Conservation (phyloP, 2,888 invertebrate species). For the Andrena dorsata region DNA sequence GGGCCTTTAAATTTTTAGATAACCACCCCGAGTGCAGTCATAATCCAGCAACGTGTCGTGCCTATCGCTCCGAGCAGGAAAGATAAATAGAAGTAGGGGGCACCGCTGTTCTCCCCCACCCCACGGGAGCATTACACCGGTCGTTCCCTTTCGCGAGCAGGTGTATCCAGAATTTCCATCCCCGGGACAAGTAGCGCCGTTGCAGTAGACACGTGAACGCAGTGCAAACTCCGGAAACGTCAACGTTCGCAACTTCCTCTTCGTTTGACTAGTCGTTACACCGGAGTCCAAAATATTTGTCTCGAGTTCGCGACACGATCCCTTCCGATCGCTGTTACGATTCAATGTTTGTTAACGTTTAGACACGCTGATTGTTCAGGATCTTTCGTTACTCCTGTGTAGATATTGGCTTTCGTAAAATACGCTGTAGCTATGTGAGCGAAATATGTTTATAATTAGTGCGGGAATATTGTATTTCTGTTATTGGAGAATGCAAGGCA, state of each 20-base stretch:
- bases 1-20: slow-evolving; percentile 52
- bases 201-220: slow-evolving; percentile 2
- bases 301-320: background rate
- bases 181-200: background rate
- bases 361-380: background rate
- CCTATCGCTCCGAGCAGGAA: slow-evolving; percentile 36
- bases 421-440: no score
- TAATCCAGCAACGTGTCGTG: slow-evolving; percentile 49
- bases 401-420: no score
- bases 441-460: no score
- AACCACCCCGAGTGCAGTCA: slow-evolving; percentile 36
- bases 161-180: slow-evolving; percentile 41
- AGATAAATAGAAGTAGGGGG: slow-evolving; percentile 45
- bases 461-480: no score
- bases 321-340: background rate
- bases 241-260: slow-evolving; percentile 12
- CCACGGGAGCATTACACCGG: slow-evolving; percentile 7
- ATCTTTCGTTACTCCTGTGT: no score
- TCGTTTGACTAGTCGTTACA: slow-evolving; percentile 13
- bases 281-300: slow-evolving; percentile 8
- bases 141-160: slow-evolving; percentile 33
- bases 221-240: slow-evolving; percentile 21
- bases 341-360: background rate
- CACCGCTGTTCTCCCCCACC: background rate
- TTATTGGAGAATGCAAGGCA: no score